Conservation (phyloP, 2,888 invertebrate genomes). For the Ennomos quercinarius region DNA sequence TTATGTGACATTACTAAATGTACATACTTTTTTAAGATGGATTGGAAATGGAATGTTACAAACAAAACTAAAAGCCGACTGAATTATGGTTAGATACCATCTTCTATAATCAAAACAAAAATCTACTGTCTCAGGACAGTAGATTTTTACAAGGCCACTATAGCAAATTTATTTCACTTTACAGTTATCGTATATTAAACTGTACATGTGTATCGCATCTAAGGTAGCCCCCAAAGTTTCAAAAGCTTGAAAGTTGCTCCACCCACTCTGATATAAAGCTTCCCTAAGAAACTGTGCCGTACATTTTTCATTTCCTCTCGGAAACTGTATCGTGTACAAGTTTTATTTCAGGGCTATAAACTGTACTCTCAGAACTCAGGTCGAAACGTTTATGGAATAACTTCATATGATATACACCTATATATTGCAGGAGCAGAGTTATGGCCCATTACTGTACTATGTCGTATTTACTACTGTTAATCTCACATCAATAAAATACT, state of each 20-base stretch:
- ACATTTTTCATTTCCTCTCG: conserved; percentile 35
- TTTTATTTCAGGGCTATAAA: conserved; percentile 37
- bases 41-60: too few relatives aligned
- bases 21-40: too few relatives aligned
- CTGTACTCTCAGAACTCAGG: conserved; percentile 5
- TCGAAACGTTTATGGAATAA: conserved; percentile 6
- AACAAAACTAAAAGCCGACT: too few relatives aligned
- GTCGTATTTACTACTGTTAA: too few relatives aligned
- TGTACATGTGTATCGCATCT: not conserved
- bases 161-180: too few relatives aligned
- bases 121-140: too few relatives aligned
- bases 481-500: too few relatives aligned
- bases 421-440: not conserved
- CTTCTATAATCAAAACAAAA: too few relatives aligned
- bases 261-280: conserved; percentile 27
- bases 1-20: too few relatives aligned
- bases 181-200: not conserved
- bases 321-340: conserved; percentile 22
- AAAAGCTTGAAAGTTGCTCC: conserved; percentile 14
- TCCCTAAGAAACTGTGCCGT: conserved; percentile 22
- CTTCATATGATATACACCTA: not conserved
- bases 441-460: too few relatives aligned
- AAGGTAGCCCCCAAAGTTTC: conserved; percentile 7
- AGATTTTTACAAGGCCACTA: too few relatives aligned
- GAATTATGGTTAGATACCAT: too few relatives aligned